These are phyloP conservation scores for Clivina fossor DNA, from an alignment of 2,888 invertebrate genomes.

Conservation along the genomic window DNA sequence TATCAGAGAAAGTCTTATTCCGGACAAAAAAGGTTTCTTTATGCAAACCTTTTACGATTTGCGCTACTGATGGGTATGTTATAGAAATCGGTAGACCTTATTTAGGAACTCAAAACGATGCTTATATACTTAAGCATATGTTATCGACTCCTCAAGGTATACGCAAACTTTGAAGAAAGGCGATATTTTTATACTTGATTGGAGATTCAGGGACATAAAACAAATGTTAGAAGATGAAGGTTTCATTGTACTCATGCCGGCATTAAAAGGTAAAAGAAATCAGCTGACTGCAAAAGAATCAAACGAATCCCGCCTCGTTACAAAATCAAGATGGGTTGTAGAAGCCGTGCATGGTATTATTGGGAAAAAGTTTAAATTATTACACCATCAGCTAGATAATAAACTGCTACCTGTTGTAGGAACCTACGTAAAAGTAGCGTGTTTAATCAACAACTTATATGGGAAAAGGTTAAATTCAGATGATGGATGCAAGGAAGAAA, in stretches of 20 bases:
- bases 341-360: constrained; percentile 41
- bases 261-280: constrained; percentile 38
- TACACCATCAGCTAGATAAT: constrained; percentile 38
- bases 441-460: no score
- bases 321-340: constrained; percentile 37
- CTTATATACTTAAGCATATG: constrained; percentile 21
- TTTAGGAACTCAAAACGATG: constrained; percentile 36
- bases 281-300: constrained; percentile 37
- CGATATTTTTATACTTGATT: constrained; percentile 40
- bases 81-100: constrained; percentile 38
- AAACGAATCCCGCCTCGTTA: constrained; percentile 36
- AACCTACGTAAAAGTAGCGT: no score
- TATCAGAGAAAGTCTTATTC: constrained; percentile 36
- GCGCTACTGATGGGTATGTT: constrained; percentile 37
- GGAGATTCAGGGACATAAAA: constrained; percentile 30
- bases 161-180: constrained; percentile 28
- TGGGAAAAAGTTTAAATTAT: constrained; percentile 38
- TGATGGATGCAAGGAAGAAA: no score
- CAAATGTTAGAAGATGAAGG: constrained; percentile 31
- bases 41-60: constrained; percentile 39
- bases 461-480: no score
- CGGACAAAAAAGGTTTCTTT: constrained; percentile 38
- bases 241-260: constrained; percentile 39
- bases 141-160: no score
- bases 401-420: constrained; percentile 36